Conservation (phyloP, 2,113 vertebrate species). For the Halcyon senegalensis region DNA sequence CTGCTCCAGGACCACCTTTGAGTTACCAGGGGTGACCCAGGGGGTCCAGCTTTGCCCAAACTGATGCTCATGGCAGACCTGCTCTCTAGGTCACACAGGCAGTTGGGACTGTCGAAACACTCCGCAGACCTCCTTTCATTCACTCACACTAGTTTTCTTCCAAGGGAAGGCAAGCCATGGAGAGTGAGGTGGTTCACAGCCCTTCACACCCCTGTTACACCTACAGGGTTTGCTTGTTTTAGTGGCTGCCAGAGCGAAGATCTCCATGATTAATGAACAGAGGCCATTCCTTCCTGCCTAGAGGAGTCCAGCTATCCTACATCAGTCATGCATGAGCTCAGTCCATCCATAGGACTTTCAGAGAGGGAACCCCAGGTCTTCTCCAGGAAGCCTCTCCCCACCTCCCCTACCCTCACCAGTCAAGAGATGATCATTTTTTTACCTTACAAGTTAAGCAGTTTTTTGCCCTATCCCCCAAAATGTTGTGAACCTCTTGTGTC, state of each 20-base stretch:
- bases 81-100: background rate
- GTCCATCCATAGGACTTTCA: background rate
- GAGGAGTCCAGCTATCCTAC: background rate
- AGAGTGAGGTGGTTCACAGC: background rate
- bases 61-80: background rate
- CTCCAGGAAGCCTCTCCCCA: background rate
- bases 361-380: background rate
- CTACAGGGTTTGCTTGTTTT: background rate
- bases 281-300: background rate
- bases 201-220: background rate
- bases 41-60: background rate
- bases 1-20: accelerated
- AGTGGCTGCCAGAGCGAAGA: background rate
- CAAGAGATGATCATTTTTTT: background rate
- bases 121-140: accelerated
- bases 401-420: background rate
- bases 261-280: background rate
- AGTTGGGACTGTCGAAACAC: accelerated
- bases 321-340: background rate
- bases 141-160: background rate
- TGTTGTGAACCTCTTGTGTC: background rate
- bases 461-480: background rate
- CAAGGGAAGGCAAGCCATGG: background rate
- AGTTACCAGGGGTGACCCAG: background rate
- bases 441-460: background rate